Evolutionary conservation across 1,140 invertebrate species (phyloP).

Genomic region (Drosophila sucinea): DNA sequence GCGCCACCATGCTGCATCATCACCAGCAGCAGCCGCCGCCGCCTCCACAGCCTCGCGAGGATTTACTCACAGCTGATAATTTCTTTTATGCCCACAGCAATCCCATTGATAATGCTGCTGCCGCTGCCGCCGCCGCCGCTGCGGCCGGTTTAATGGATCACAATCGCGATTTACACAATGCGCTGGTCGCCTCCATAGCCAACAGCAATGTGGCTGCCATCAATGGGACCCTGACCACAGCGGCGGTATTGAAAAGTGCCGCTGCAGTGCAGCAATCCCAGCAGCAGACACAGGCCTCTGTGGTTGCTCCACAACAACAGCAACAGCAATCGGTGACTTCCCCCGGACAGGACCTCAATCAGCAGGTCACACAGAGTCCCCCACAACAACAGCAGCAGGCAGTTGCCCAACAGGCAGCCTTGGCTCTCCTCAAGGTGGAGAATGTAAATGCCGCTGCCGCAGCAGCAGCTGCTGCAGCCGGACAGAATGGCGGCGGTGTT

Average conservation of each 20-base stretch:
- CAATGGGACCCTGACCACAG: conserved; percentile 76
- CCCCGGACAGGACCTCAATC: conserved; percentile 61
- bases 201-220: conserved; percentile 76
- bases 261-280: conserved; percentile 54
- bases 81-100: conserved; percentile 84
- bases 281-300: conserved; percentile 53
- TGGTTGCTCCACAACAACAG: conserved; percentile 18
- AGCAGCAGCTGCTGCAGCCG: conserved; percentile 34
- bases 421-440: conserved; percentile 66
- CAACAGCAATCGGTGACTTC: conserved; percentile 38
- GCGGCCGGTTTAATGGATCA: conserved; percentile 85
- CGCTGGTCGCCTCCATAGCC: conserved; percentile 85
- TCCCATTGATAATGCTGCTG: conserved; percentile 84
- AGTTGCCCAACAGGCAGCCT: conserved; percentile 75
- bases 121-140: conserved; percentile 71
- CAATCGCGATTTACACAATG: conserved; percentile 86
- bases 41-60: conserved; percentile 46
- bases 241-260: conserved; percentile 71
- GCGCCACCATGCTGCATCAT: conserved; percentile 76
- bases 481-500: conserved; percentile 47
- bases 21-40: conserved; percentile 52
- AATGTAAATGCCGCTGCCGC: conserved; percentile 55
- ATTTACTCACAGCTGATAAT: conserved; percentile 61
- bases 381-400: conserved; percentile 64
- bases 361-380: conserved; percentile 50